Evolutionary conservation across 2,888 invertebrate genomes (phyloP), one percentile per base, ranked within the genome.

Genomic region (Molorchus minor): DNA sequence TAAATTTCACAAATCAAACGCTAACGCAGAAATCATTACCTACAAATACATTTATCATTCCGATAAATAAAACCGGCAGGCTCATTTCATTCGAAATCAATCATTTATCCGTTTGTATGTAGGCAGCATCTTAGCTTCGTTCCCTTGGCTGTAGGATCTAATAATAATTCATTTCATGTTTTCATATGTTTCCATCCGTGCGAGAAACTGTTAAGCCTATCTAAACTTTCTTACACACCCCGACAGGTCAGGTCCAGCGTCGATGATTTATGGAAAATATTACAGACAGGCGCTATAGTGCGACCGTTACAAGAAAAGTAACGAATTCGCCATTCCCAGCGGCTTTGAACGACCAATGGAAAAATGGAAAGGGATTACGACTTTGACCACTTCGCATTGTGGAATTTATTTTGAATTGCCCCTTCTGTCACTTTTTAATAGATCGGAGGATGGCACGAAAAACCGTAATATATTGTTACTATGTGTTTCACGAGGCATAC

Each of bases 191-290:
- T 65, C 67, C 62, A 38, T 43, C 43, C 43, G 13, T 61, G 53
- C 62, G 66, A 65, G 62, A 69, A 70, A 68, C 68, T 67, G 72
- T 69, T 73, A 72, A 73, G 69, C 71, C 73, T 68, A 65, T 64
- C 66, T 67, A 73, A 76, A 75, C 71, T 76, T 77, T 75, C 73
- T 72, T 73, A 70, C 72, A 71, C 66, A 54, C 58, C 68, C 69
- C 74, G 76, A 74, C 77, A 77, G 77, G 75, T 76, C 76, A 77
- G 75, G 76, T 77, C 75, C 74, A 71, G 71, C 74, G 60, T 65
- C 75, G 79, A 81, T 81, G 81, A 81, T 81, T 81, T 81, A 82
- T 81, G 81, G 79, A 81, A 81, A 81, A 81, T 82, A 80, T 81
- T 81, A 80, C 80, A 65, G 72, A 75, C 74, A 75, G 69, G 70